These are phyloP conservation scores for Spodoptera littoralis DNA, from an alignment of 2,888 invertebrate species.

Conservation along the genomic window DNA sequence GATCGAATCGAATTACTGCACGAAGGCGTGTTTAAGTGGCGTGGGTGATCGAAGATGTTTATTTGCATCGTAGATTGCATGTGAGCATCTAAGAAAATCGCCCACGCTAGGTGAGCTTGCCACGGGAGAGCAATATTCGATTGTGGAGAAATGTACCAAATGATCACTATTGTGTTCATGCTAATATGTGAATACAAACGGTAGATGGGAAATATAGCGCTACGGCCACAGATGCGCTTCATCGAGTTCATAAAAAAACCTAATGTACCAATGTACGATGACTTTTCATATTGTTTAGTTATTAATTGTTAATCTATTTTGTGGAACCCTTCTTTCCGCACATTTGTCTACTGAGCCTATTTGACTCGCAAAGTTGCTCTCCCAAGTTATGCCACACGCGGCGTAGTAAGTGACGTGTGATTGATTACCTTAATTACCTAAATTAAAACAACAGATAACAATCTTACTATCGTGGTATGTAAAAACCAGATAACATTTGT, in stretches of 20 bases:
- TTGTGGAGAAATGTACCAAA: slow-evolving; percentile 34
- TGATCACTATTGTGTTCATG: slow-evolving; percentile 28
- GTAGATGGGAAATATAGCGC: slow-evolving; percentile 8
- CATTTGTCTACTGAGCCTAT: slow-evolving; percentile 1
- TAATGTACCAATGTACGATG: slow-evolving; percentile 30
- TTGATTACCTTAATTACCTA: slow-evolving; percentile 26
- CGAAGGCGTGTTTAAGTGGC: slow-evolving; percentile 40
- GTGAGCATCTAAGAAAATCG: slow-evolving; percentile 44
- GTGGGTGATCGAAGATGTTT: slow-evolving; percentile 54
- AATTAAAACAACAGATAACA: slow-evolving; percentile 14
- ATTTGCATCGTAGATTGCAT: slow-evolving; percentile 50
- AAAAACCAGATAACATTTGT: not conserved
- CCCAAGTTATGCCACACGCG: slow-evolving; percentile 28
- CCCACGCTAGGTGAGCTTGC: slow-evolving; percentile 37
- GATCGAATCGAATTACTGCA: slow-evolving; percentile 43
- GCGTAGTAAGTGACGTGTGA: slow-evolving; percentile 10
- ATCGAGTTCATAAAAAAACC: slow-evolving; percentile 20
- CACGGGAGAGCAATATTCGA: slow-evolving; percentile 17
- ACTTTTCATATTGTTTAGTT: not conserved
- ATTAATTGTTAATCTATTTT: slow-evolving; percentile 1
- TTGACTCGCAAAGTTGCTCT: slow-evolving; percentile 19
- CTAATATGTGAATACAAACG: slow-evolving; percentile 18
- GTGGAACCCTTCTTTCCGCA: not conserved
- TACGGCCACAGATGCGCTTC: slow-evolving; percentile 13
- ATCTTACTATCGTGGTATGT: not conserved